A percentile compares a stretch with the other conserved stretches of the same genome.
Evolutionary conservation across 2,888 invertebrate genomes (phyloP).

Genomic region (Plemyria rubiginata): DNA sequence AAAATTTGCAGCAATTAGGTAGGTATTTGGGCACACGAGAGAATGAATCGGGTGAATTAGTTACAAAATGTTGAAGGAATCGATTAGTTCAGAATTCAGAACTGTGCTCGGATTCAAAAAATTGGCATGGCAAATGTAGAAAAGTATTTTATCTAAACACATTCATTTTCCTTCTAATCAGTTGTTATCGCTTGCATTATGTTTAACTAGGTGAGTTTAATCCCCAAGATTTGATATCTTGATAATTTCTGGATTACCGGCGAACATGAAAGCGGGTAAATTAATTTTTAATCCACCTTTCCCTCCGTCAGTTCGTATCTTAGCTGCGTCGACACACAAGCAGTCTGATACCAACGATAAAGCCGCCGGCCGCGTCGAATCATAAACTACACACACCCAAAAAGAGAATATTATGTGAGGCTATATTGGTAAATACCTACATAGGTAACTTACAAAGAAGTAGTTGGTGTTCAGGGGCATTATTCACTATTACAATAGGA

Average conservation of each 20-base stretch:
- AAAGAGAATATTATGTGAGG: conserved; percentile 46
- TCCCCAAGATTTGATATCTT: conserved; percentile 81
- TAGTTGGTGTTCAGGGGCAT: no score
- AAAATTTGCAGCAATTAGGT: no score
- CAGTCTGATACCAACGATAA: conserved; percentile 48
- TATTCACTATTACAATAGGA: no score
- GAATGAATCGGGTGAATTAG: no score
- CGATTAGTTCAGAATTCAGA: not conserved
- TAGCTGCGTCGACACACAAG: conserved; percentile 63
- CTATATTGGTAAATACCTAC: not conserved
- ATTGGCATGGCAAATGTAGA: conserved; percentile 26
- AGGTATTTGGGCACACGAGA: no score
- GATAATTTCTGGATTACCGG: conserved; percentile 82
- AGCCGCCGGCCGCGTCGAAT: conserved; percentile 45
- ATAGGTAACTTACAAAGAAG: not conserved
- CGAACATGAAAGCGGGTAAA: conserved; percentile 81
- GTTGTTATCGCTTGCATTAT: conserved; percentile 75
- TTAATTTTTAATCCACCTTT: conserved; percentile 82
- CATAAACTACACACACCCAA: conserved; percentile 45
- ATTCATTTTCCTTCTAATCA: conserved; percentile 66
- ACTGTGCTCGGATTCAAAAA: conserved; percentile 21
- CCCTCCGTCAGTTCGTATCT: conserved; percentile 73
- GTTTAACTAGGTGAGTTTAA: conserved; percentile 79
- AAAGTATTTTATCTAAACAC: conserved; percentile 40
- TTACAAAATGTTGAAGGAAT: no score